Conservation (phyloP, 1,140 invertebrate species). For the Maniola jurtina region DNA sequence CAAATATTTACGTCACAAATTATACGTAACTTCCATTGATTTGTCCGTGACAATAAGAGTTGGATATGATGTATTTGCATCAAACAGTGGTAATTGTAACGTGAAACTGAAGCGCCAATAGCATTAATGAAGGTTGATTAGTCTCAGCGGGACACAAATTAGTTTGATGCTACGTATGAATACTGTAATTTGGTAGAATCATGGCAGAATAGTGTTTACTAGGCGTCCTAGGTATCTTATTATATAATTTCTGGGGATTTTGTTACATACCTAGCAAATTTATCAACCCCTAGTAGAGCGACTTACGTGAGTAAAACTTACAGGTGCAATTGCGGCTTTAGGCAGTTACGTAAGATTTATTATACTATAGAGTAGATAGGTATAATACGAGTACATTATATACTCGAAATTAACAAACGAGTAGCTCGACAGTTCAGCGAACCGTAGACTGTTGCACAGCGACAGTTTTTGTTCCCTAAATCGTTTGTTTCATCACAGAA, state of each 20-base stretch:
- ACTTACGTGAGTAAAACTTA: no score
- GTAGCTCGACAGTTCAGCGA: conserved; percentile 43
- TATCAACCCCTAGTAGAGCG: no score
- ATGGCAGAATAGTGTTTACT: background rate
- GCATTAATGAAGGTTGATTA: conserved; percentile 65
- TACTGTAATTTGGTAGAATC: background rate
- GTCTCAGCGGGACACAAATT: conserved; percentile 39
- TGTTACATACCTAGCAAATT: no score
- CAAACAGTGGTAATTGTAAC: conserved; percentile 49
- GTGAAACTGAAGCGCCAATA: conserved; percentile 55
- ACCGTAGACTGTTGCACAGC: conserved; percentile 67
- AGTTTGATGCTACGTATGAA: conserved; percentile 17
- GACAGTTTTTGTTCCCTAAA: conserved; percentile 72
- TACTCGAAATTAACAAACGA: no score
- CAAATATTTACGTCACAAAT: conserved; percentile 2
- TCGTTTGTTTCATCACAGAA: conserved; percentile 55
- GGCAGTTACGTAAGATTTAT: no score
- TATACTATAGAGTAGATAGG: conserved; percentile 1
- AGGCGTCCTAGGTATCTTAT: background rate
- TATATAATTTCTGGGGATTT: no score
- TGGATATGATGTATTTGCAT: conserved; percentile 8
- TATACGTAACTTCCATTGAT: conserved; percentile 7
- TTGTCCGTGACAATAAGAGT: background rate
- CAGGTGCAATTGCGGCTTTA: no score
- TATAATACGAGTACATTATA: no score